Conservation (phyloP, 2,888 invertebrate species). For the Aphodius sticticus region DNA sequence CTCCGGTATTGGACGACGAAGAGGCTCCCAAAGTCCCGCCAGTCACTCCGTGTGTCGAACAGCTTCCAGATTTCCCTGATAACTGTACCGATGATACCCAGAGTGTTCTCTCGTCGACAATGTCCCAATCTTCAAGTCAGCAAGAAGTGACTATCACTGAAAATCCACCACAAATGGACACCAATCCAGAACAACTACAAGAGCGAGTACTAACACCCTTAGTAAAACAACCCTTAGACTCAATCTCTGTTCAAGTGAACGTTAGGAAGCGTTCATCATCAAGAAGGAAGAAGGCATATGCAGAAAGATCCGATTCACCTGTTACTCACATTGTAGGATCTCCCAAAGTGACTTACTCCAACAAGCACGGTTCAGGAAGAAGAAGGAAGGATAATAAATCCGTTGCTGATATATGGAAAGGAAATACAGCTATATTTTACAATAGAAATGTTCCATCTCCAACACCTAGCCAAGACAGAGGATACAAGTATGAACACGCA, state of each 20-base stretch:
- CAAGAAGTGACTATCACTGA: constrained; percentile 70
- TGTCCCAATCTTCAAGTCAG: constrained; percentile 77
- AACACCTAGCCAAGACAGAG: constrained; percentile 65
- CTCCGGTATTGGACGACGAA: constrained; percentile 75
- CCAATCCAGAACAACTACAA: constrained; percentile 50
- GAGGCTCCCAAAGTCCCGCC: constrained; percentile 67
- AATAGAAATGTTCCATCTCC: constrained; percentile 62
- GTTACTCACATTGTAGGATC: constrained; percentile 68
- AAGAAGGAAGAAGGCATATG: constrained; percentile 72
- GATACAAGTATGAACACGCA: constrained; percentile 52
- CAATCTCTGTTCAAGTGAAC: constrained; percentile 71
- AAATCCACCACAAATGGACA: constrained; percentile 62
- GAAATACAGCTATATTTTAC: constrained; percentile 75
- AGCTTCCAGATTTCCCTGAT: constrained; percentile 62
- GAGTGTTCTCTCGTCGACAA: constrained; percentile 77
- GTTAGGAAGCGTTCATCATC: constrained; percentile 73
- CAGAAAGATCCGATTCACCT: constrained; percentile 74
- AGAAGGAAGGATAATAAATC: constrained; percentile 53
- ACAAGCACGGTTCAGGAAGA: constrained; percentile 60
- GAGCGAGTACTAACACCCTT: constrained; percentile 69
- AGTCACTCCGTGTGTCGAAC: constrained; percentile 73
- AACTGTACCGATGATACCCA: constrained; percentile 77
- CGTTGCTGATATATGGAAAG: constrained; percentile 69
- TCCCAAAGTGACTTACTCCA: constrained; percentile 70
- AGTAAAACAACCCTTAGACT: constrained; percentile 79